Conservation (phyloP, 2,113 vertebrate species). For the Myrmecobius fasciatus region DNA sequence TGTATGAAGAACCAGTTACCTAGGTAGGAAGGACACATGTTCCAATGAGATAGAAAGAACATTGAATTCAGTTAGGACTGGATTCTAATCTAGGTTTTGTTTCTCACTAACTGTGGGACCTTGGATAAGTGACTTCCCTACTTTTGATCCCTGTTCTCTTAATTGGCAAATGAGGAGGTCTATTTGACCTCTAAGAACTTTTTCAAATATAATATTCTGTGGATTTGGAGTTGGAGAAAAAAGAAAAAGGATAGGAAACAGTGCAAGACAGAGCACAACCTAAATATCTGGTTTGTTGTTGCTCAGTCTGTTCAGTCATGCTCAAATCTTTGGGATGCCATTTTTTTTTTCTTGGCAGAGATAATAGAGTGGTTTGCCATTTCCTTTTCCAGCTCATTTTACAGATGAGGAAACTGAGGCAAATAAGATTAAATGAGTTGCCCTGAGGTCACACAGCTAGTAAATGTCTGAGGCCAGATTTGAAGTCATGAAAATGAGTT, state of each 20-base stretch:
- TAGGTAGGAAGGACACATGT: neutral
- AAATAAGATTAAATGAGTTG: neutral
- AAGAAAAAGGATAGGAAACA: neutral
- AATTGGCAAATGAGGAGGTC: neutral
- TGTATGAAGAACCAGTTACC: neutral
- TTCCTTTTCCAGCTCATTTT: neutral
- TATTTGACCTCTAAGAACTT: neutral
- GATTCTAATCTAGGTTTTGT: slow-evolving; percentile 24
- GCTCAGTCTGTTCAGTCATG: neutral
- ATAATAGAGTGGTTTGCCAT: neutral
- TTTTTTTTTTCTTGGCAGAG: neutral
- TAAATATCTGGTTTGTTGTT: neutral
- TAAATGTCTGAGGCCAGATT: neutral
- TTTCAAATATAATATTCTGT: neutral
- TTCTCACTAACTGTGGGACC: neutral
- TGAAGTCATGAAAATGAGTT: neutral
- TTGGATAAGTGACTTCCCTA: neutral
- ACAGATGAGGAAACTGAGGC: neutral
- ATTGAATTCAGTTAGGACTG: neutral
- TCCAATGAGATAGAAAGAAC: neutral
- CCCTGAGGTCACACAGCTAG: neutral
- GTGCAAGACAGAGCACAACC: neutral
- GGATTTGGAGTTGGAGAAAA: neutral
- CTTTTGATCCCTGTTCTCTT: neutral
- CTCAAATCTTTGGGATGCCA: neutral